Conservation (phyloP, 2,113 vertebrate genomes). For the Myxocyprinus asiaticus region DNA sequence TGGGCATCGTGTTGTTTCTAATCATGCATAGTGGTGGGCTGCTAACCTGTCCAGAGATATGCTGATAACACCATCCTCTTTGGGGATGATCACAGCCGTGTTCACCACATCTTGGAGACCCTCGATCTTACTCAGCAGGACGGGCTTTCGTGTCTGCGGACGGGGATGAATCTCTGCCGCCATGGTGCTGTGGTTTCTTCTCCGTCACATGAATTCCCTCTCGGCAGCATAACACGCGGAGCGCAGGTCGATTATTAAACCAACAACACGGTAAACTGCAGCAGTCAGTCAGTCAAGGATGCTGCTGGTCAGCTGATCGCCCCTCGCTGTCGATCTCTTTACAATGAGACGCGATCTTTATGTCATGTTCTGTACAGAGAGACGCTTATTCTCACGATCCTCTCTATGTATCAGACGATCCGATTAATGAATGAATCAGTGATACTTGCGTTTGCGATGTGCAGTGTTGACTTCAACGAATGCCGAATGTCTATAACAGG, state of each 20-base stretch:
- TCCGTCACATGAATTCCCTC: conserved; percentile 34
- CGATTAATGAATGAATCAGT: neutral
- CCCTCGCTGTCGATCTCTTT: neutral
- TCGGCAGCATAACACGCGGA: conserved; percentile 59
- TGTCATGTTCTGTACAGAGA: neutral
- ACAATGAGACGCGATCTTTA: neutral
- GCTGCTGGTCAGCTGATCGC: conserved; percentile 41
- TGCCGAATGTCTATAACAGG: neutral
- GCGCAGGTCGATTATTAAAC: neutral
- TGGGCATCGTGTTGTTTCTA: too few species aligned
- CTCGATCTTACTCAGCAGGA: conserved; percentile 89
- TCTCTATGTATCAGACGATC: neutral
- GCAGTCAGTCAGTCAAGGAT: neutral
- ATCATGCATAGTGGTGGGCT: too few species aligned
- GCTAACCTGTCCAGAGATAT: conserved; percentile 94
- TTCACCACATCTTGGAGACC: conserved; percentile 91
- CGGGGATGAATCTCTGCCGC: conserved; percentile 85
- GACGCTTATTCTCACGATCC: too few species aligned
- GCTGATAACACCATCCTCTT: conserved; percentile 96
- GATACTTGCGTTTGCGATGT: neutral
- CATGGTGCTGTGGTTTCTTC: conserved; percentile 69
- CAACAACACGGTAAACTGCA: neutral
- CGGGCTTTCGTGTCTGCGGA: conserved; percentile 87
- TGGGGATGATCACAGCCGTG: conserved; percentile 93
- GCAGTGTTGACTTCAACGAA: conserved; percentile 12